Base-by-base conservation (phyloP, 92 coral and sea anemone species). In the Porites rus region DNA sequence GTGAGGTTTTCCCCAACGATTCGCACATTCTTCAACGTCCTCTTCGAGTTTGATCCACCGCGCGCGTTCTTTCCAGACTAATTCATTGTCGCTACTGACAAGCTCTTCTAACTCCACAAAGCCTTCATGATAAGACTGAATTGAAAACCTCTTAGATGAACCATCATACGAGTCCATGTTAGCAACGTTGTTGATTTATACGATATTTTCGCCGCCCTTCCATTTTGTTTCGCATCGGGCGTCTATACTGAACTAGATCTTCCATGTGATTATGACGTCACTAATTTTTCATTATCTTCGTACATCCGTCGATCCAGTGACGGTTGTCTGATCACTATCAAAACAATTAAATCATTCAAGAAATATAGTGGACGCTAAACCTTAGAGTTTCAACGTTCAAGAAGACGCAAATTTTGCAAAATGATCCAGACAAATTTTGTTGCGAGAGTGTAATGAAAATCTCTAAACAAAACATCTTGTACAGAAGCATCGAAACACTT, bases 1-100 rank as follows among this genome's bases (percentile, higher is more conserved):
- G 86, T 97, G 98, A 25, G 99, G 99, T 86, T 97, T 97, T 52
- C 99, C 98, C 99, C 99, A 97, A 67, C 99, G 93, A 85, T 97
- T 91, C 18, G 98, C 96, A 65, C 72, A 72, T 90, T 94, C 98
- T 64, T 97, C 99, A 11, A 97, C 98, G 50, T 92, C 98, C 74
- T 97, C 99, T 78, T 97, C 99, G 74, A 95, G 93, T 74, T 96
- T 97, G 56, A 97, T 94, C 99, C 99, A 97, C 58, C 99, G 89
- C 51, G 99, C 99, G 10, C 97, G 94, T 80, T 97, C 99, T 94
- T 97, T 96, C 99, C 99, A 97, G 65, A 93, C 93, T 46, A 92
- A 76, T 43, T 86, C 83, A 16, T 89, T 93, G n/a, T 92, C 95
- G 18, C 77, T 75, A 65, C 79, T 73, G 76, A 80, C 90, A 58